A percentile compares a stretch with the other conserved stretches of the same genome.
Conservation (phyloP, 2,113 vertebrate species). For the Verasper variegatus region DNA sequence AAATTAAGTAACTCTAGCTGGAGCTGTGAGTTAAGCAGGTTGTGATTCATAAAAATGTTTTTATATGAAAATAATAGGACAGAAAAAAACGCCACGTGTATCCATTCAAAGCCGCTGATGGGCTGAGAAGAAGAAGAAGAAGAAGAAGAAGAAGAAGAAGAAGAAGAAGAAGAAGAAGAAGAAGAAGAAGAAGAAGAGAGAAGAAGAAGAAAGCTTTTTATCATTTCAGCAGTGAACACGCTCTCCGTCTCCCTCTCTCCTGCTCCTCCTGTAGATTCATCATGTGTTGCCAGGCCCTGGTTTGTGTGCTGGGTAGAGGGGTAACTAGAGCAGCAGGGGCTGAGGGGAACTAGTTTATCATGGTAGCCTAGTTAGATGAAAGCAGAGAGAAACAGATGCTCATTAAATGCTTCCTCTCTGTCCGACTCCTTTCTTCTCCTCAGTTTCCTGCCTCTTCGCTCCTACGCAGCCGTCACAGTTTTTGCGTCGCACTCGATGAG, state of each 20-base stretch:
- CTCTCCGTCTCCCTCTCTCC: constrained; percentile 29
- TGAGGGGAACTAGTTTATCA: constrained; percentile 79
- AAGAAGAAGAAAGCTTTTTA: constrained; percentile 23
- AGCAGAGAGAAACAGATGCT: constrained; percentile 40
- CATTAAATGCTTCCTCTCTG: constrained; percentile 57
- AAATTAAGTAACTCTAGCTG: neutral
- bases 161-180: too few species aligned
- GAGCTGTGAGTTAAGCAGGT: constrained; percentile 13
- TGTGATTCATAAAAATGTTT: constrained; percentile 1
- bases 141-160: too few species aligned
- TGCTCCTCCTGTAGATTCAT: constrained; percentile 57
- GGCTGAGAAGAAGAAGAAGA: neutral
- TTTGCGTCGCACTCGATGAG: constrained; percentile 53
- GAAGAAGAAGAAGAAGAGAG: too few species aligned
- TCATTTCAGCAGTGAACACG: neutral
- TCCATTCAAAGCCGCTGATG: neutral
- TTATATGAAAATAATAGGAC: too few species aligned
- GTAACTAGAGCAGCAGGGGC: constrained; percentile 67
- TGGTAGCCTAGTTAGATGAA: constrained; percentile 82
- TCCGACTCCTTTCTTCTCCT: constrained; percentile 9
- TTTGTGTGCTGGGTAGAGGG: constrained; percentile 44
- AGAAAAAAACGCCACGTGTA: neutral
- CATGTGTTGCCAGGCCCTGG: constrained; percentile 41
- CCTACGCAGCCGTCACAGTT: constrained; percentile 29
- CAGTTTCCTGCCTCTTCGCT: constrained; percentile 15